These are phyloP conservation scores for Pachyuromys duprasi DNA, from an alignment of 2,797 vertebrate genomes.

Conservation along the genomic window DNA sequence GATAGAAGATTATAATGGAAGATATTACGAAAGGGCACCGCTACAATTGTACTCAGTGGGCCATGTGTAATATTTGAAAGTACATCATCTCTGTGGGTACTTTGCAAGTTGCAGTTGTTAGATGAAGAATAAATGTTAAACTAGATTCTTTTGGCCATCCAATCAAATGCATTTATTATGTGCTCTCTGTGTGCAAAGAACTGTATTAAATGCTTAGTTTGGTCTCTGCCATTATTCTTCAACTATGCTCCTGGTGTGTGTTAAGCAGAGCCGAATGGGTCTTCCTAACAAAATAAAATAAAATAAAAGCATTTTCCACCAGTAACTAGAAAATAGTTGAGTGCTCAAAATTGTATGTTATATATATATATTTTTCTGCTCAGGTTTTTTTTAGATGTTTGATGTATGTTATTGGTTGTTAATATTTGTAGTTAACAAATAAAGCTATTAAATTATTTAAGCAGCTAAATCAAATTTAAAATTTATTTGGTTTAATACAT, in stretches of 20 bases:
- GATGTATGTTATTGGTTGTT: not conserved
- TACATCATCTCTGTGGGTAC: conserved; percentile 67
- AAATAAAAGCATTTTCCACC: conserved; percentile 50
- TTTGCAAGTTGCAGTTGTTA: conserved; percentile 70
- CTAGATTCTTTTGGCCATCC: conserved; percentile 51
- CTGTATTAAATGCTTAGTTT: conserved; percentile 58
- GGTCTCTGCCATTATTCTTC: conserved; percentile 52
- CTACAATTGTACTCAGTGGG: conserved; percentile 72
- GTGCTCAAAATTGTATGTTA: conserved; percentile 22
- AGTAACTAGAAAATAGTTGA: conserved; percentile 40
- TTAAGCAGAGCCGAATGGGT: conserved; percentile 50
- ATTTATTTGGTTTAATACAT: conserved; percentile 1
- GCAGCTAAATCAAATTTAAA: conserved; percentile 20
- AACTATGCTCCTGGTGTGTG: conserved; percentile 36
- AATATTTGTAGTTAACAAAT: not conserved
- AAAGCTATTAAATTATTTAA: not conserved
- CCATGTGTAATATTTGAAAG: conserved; percentile 74
- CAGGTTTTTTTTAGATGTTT: conserved; percentile 40
- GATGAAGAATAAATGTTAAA: conserved; percentile 75
- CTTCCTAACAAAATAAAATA: conserved; percentile 66
- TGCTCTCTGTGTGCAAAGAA: conserved; percentile 54
- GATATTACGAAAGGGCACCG: conserved; percentile 74
- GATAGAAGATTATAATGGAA: conserved; percentile 76
- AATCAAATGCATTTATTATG: conserved; percentile 72
- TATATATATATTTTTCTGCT: conserved; percentile 20